phyloP scores from a whole-genome alignment of 2,113 vertebrate species.

The Apaloderma vittatum region DNA sequence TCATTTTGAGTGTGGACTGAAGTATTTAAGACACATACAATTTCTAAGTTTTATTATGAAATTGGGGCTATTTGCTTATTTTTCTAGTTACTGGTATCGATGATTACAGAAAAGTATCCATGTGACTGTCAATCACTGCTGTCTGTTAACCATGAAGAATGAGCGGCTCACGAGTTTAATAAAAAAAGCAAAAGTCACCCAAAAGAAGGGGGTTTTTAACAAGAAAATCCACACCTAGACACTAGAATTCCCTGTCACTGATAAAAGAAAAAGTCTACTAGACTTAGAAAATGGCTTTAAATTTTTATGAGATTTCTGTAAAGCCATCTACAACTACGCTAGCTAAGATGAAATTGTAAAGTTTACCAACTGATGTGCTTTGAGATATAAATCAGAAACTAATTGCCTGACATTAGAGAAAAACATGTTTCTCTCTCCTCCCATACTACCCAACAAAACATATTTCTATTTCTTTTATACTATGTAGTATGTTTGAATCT shows the following conservation, averaged over 20 bases:
- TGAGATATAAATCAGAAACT: slow-evolving; percentile 54
- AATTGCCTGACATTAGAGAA: slow-evolving; percentile 30
- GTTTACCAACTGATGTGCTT: slow-evolving; percentile 26
- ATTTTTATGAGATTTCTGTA: slow-evolving; percentile 32
- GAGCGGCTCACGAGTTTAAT: neutral
- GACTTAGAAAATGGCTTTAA: slow-evolving; percentile 26
- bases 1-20: neutral
- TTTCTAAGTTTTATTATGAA: neutral
- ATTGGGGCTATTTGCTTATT: neutral
- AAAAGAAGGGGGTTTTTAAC: neutral
- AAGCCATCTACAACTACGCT: neutral
- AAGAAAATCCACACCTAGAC: neutral
- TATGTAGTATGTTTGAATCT: neutral
- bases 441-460: neutral
- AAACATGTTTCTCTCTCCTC: neutral
- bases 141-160: neutral
- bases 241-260: neutral
- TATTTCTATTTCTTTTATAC: neutral
- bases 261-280: slow-evolving; percentile 13
- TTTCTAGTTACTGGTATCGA: neutral
- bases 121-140: neutral
- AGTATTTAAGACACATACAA: neutral
- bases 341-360: slow-evolving; percentile 14
- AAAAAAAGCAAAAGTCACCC: neutral
- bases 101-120: neutral